Evolutionary conservation across 2,113 vertebrate species (phyloP), one percentile per base, ranked within the genome.

Genomic region (Equus przewalskii): DNA sequence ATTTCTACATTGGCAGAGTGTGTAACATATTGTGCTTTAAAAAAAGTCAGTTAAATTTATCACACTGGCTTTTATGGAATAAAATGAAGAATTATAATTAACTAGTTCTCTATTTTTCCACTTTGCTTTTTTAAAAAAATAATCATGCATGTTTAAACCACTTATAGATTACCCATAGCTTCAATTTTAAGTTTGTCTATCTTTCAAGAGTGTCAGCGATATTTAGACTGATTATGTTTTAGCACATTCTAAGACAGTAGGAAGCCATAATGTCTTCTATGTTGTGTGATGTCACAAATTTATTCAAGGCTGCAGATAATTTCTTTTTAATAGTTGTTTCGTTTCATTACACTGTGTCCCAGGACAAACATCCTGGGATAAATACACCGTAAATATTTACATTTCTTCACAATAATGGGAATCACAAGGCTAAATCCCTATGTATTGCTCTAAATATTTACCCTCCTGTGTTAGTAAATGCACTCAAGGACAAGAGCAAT

Each of bases 301-400:
- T 79, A 78, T 94, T 98, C 58, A 96, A 60, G 73, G 0, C 24
- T 67, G 18, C 1, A 75, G 76, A 76, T 88, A 93, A n/a, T 7
- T 78, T 89, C 36, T 70, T 80, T 97, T 36, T 26, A 44, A 69
- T 54, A 78, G 21, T 73, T 58, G 86, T 94, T 54, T 87, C 82
- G 15, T 96, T 95, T 96, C 83, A 91, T 86, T 98, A 79, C 44
- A 90, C 22, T 91, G 81, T 97, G 91, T 97, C 72, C 60, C 64
- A 72, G 5, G 62, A 93, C 81, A 98, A 98, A 92, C 0, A 93
- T 86, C 90, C 87, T 95, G 36, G 56, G 70, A 97, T 95, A 98
- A 98, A 95, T 94, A 79, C 56, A 91, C 11, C 91, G 60, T 96
- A 98, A 98, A 98, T 98, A 98, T 98, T 98, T 98, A 86, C 87